Conservation (phyloP, 1,140 invertebrate species). For the Tetraneura akinire region DNA sequence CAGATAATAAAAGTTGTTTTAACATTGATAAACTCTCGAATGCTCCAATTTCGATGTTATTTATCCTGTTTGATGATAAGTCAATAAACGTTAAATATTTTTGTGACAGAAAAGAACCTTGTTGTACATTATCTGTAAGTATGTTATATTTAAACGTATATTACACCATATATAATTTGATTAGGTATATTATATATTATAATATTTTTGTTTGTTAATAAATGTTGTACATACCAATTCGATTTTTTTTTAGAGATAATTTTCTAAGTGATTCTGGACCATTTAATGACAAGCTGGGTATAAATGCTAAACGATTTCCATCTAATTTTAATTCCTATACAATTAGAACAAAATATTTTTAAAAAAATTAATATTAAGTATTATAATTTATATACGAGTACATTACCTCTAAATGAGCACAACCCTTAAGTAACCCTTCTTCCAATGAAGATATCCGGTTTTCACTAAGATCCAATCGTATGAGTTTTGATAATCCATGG, state of each 20-base stretch:
- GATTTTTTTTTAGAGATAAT: constrained; percentile 74
- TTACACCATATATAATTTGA: no score
- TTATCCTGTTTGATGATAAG: constrained; percentile 75
- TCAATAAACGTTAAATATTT: constrained; percentile 70
- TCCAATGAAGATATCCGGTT: constrained; percentile 80
- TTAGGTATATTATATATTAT: no score
- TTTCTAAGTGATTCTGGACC: constrained; percentile 72
- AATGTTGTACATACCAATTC: constrained; percentile 71
- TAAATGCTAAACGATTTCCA: constrained; percentile 71
- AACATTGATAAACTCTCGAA: constrained; percentile 70
- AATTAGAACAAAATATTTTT: constrained; percentile 25
- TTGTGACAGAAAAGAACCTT: constrained; percentile 69
- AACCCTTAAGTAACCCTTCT: constrained; percentile 82
- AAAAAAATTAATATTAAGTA: not conserved
- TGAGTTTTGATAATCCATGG: constrained; percentile 72
- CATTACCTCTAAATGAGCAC: constrained; percentile 69
- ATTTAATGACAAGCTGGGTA: constrained; percentile 78
- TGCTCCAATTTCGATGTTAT: constrained; percentile 71
- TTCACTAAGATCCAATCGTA: constrained; percentile 73
- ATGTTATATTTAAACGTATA: constrained; percentile 31
- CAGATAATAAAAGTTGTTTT: constrained; percentile 70
- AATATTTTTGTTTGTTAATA: no score
- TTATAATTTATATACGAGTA: no score
- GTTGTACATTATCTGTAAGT: constrained; percentile 66
- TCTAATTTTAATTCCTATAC: constrained; percentile 78